Base-by-base conservation (phyloP, 2,113 vertebrate species). In the Stegastes partitus region DNA sequence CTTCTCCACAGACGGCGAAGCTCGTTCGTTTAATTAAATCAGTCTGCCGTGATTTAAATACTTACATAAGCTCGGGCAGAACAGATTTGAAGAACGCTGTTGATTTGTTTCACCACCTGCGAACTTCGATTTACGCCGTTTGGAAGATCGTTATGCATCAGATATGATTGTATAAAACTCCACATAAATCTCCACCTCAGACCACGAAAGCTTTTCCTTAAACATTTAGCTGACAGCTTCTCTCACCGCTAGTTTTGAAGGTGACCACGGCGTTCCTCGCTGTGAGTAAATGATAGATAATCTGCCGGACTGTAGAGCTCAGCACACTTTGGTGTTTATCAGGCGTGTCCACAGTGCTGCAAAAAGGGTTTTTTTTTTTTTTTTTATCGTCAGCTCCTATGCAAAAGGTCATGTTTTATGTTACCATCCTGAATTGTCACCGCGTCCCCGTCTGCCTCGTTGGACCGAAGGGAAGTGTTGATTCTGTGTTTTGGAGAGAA, bases 331-430 rank as follows among this genome's bases (percentile, higher is more conserved):
- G 19, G 25, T 65, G 58, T 86, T 88, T 71, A 76, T 50, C 80
- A 70, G 79, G 22, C 7, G 0, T 58, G 78, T 80, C 74, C 70
- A 47, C 82, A 19, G 61, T 58, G 65, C 39, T 81, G 59, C 50
- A 64, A 57, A 85, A 75, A 81, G 76, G 49, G 57, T 57, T 74
- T 86, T 82, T 54, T 72, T 85, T n/a, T n/a, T n/a, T n/a, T n/a
- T n/a, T n/a, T 83, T 85, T 84, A 77, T 68, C 77, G 74, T 89
- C 76, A 39, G 83, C 89, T 86, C 57, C 91, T 93, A 92, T 93
- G 92, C 92, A 92, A 93, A 84, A 91, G 85, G 89, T 90, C 66
- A 76, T 58, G 53, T 88, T 90, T 89, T 84, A 78, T 88, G 84
- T 88, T 70, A 73, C 64, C 22, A 42, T 58, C 62, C 47, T 42